A percentile compares a stretch with the other conserved stretches of the same genome.
phyloP scores from a whole-genome alignment of 2,113 vertebrate genomes.

The Indri indri region DNA sequence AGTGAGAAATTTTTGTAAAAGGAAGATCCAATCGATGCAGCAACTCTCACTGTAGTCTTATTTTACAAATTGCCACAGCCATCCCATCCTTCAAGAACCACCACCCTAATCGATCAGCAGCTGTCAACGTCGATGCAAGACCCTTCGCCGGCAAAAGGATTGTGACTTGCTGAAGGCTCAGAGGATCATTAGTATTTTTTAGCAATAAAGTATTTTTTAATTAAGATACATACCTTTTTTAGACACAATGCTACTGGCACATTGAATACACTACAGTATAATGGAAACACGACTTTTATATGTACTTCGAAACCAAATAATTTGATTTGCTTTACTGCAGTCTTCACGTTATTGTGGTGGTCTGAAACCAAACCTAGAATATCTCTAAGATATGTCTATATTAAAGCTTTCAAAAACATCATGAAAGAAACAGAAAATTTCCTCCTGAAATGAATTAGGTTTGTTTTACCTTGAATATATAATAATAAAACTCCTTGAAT shows the following conservation, averaged over 20 bases:
- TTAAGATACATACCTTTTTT: not conserved
- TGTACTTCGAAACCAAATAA: not conserved
- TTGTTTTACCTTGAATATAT: not conserved
- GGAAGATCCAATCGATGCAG: not conserved
- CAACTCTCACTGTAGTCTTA: not conserved
- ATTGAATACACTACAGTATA: not conserved
- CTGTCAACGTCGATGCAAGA: not conserved
- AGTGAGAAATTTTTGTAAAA: not conserved
- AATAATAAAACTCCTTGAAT: not conserved
- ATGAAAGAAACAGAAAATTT: not conserved
- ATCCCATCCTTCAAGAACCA: not conserved
- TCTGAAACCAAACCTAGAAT: not conserved
- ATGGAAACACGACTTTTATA: not conserved
- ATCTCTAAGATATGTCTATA: not conserved
- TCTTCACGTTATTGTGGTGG: not conserved
- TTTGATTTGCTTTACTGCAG: not conserved
- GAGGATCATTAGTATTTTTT: not conserved
- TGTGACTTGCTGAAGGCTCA: not conserved
- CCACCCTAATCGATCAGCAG: not conserved
- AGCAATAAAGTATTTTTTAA: not conserved
- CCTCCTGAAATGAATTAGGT: not conserved
- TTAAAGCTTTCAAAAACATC: not conserved
- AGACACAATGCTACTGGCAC: not conserved
- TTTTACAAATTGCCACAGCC: not conserved
- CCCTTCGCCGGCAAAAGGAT: not conserved